phyloP scores from a whole-genome alignment of 1,140 invertebrate species.

The Diuraphis noxia region DNA sequence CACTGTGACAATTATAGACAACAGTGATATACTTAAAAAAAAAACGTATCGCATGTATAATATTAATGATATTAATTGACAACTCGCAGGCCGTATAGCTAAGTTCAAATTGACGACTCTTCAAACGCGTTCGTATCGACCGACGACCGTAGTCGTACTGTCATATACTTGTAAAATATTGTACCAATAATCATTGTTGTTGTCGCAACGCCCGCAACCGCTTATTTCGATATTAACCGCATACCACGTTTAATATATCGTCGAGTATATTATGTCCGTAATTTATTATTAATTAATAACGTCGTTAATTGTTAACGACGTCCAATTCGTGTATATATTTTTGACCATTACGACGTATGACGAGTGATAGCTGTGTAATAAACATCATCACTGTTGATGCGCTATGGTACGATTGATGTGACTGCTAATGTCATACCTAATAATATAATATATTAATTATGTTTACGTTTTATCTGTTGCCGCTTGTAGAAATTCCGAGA shows the following conservation, averaged over 20 bases:
- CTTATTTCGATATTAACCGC: neutral
- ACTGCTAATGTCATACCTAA: neutral
- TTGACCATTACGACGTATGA: neutral
- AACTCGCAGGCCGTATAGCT: neutral
- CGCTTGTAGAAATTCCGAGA: slow-evolving; percentile 66
- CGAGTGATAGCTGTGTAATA: neutral
- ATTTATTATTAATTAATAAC: neutral
- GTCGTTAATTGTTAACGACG: neutral
- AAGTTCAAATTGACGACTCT: neutral
- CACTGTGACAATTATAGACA: neutral
- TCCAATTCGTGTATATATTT: neutral
- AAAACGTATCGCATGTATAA: neutral
- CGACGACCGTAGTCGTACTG: neutral
- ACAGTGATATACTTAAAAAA: neutral
- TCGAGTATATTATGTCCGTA: neutral
- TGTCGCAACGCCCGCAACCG: neutral
- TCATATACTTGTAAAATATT: neutral
- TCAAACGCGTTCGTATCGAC: neutral
- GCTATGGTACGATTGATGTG: neutral
- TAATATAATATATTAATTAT: neutral
- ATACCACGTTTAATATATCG: too few relatives aligned
- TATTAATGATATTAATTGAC: neutral
- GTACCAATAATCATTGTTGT: neutral
- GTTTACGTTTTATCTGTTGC: neutral
- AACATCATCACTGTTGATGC: neutral